Evolutionary conservation across 1,140 invertebrate species (phyloP), one percentile per base, ranked within the genome.

Genomic region (Platyscapa corneri): DNA sequence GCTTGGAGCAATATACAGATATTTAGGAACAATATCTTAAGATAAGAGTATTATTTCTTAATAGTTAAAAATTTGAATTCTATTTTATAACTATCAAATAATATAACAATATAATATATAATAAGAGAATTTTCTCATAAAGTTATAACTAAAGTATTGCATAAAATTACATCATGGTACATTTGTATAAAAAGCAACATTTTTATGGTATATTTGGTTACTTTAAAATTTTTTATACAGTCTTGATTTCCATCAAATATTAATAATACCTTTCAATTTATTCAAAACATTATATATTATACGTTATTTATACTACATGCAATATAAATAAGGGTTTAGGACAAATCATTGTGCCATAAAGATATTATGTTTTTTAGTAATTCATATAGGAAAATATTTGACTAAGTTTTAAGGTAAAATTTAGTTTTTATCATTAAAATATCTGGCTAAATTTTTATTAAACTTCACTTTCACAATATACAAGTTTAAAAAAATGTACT

Each of bases 1-100:
- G 94, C 88, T 89, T 89, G 82, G 88, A 79, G 87, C 74, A 84
- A 82, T 42, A 76, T 42, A 78, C 18, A 77, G 42, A 34, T 64
- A 82, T 49, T 86, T 86, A 86, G 74, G 79, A 85, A 37, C 79
- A 56, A 85, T 82, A 82, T 85, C 78, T 85, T 67, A 65, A 30
- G 42, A 67, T 0, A 2, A 14, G 5, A 70, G 7, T 34, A 37
- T 67, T 34, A n/a, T 53, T 34, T 78, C 34, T 34, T 10, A 34
- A 82, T 42, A 60, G 30, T 84, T 56, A 49, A 76, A 76, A 23
- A 0, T 74, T 46, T 27, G 27, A 60, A 39, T 5, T 37, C 0
- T 75, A 34, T 74, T 83, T 30, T 18, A 37, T 30, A 34, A 7
- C n/a, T 18, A 23, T 30, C 34, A 16, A 39, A 30, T 53, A 16